Evolutionary conservation across 2,888 invertebrate species (phyloP).

Genomic region (Amphimallon solstitiale): DNA sequence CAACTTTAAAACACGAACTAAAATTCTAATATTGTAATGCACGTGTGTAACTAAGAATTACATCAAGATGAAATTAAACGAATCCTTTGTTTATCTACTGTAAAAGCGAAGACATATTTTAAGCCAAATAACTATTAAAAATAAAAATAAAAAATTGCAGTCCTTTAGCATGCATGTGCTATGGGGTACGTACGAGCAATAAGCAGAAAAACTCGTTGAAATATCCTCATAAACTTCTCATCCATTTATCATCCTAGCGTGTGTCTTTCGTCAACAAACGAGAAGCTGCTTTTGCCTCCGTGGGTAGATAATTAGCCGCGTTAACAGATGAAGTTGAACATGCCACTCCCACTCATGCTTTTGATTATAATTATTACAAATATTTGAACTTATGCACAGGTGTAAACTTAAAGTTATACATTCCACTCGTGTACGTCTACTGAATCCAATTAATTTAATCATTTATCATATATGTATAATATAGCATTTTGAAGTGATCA

Average conservation of each 20-base stretch:
- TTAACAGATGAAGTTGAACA: slow-evolving; percentile 53
- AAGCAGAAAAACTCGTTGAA: slow-evolving; percentile 40
- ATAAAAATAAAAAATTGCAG: too few relatives aligned
- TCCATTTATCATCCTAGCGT: slow-evolving; percentile 39
- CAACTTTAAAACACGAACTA: too few relatives aligned
- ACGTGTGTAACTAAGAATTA: too few relatives aligned
- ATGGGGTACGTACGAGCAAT: slow-evolving; percentile 27
- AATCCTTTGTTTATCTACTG: too few relatives aligned
- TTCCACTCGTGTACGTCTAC: slow-evolving; percentile 14
- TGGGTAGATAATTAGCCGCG: slow-evolving; percentile 55
- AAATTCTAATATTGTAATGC: too few relatives aligned
- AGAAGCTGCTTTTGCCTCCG: slow-evolving; percentile 41
- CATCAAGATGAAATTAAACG: too few relatives aligned
- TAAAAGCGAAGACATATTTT: too few relatives aligned
- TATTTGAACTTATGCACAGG: slow-evolving; percentile 26
- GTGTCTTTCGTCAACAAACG: slow-evolving; percentile 41
- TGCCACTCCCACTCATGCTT: slow-evolving; percentile 40
- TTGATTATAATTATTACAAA: slow-evolving; percentile 37
- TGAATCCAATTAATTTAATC: slow-evolving; percentile 8
- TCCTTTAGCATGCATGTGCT: too few relatives aligned
- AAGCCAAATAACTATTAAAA: too few relatives aligned
- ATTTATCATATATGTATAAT: slow-evolving; percentile 9
- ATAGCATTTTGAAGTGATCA: not conserved
- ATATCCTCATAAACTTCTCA: slow-evolving; percentile 38
- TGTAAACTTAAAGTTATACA: slow-evolving; percentile 21